Conservation (phyloP, 2,888 invertebrate genomes). For the Saturnia pavonia region DNA sequence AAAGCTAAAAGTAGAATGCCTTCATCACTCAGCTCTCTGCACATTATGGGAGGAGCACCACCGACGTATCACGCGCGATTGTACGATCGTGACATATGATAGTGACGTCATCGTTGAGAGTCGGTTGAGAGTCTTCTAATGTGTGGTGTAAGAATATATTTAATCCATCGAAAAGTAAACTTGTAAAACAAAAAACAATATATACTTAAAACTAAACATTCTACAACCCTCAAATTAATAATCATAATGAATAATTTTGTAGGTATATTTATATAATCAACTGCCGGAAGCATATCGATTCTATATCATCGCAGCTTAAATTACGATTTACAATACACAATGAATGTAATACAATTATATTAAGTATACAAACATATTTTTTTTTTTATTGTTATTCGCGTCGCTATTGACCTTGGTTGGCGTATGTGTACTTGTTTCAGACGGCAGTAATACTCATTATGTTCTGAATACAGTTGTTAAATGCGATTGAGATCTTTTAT, state of each 20-base stretch:
- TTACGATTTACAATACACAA: not conserved
- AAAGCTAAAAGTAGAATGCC: too few species aligned
- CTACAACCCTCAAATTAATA: not conserved
- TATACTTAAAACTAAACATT: not conserved
- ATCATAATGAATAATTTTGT: not conserved
- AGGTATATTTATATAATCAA: not conserved
- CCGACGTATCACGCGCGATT: too few species aligned
- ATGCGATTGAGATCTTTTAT: constrained; percentile 54
- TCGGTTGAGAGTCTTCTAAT: too few species aligned
- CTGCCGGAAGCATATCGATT: constrained; percentile 5
- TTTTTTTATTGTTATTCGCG: constrained; percentile 13
- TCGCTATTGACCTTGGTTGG: constrained; percentile 46
- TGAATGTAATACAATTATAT: constrained; percentile 7
- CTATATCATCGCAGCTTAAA: constrained; percentile 3
- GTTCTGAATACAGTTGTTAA: constrained; percentile 46
- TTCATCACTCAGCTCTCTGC: too few species aligned
- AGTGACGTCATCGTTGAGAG: too few species aligned
- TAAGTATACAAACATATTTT: constrained; percentile 13
- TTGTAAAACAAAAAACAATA: too few species aligned
- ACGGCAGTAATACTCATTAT: constrained; percentile 53
- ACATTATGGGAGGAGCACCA: too few species aligned
- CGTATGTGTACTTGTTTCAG: constrained; percentile 51
- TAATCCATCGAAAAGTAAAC: too few species aligned
- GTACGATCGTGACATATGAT: too few species aligned
- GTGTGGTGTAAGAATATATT: too few species aligned